A percentile compares a stretch with the other conserved stretches of the same genome.
These are phyloP conservation scores for Zoroaster sp. DNA, from an alignment of 53 echinoderm and acorn worm species.

Conservation along the genomic window DNA sequence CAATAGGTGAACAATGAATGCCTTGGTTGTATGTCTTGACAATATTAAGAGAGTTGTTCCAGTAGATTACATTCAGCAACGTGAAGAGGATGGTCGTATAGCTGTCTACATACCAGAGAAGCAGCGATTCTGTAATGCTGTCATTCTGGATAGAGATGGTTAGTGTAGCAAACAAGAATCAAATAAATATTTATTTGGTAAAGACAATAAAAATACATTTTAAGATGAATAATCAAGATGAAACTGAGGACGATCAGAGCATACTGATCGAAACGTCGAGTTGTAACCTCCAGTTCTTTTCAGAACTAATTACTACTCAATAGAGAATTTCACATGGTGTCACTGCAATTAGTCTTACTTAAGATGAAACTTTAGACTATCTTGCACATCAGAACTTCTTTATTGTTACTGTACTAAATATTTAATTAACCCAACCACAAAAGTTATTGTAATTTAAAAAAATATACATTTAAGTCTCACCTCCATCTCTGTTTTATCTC, in stretches of 20 bases:
- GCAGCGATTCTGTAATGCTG: conserved; percentile 6
- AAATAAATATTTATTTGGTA: not conserved
- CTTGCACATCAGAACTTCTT: too few relatives aligned
- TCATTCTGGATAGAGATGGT: not conserved
- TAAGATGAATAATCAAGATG: too few relatives aligned
- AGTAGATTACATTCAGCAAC: not conserved
- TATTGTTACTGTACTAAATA: not conserved
- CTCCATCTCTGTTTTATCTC: not conserved
- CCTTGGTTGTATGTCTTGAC: conserved; percentile 1
- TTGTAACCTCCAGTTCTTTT: too few relatives aligned
- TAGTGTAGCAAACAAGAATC: not conserved
- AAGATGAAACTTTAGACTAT: too few relatives aligned
- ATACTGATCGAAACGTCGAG: too few relatives aligned
- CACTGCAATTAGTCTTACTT: too few relatives aligned
- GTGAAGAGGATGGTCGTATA: not conserved
- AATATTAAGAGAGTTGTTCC: not conserved
- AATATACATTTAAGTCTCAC: not conserved
- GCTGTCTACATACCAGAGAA: not conserved
- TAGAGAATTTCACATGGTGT: too few relatives aligned
- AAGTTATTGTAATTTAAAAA: not conserved
- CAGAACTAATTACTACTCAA: too few relatives aligned
- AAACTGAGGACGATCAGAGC: too few relatives aligned
- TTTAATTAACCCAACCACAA: not conserved
- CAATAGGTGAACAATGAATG: not conserved
- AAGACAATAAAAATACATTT: too few relatives aligned